Evolutionary conservation across 2,888 invertebrate species (phyloP).

Genomic region (Heliconius sara): DNA sequence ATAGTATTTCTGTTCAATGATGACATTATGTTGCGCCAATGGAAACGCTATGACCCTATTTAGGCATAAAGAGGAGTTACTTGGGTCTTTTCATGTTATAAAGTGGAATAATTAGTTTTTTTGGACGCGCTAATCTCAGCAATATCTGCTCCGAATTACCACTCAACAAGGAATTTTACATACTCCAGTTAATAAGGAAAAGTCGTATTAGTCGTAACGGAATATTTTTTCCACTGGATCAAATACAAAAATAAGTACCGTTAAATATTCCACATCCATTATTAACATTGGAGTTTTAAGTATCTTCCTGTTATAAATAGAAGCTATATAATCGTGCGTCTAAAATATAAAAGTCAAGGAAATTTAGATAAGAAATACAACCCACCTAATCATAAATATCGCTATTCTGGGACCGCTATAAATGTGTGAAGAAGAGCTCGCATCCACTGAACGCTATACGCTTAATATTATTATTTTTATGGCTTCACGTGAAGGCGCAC

Average conservation of each 20-base stretch:
- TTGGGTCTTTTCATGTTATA: too few relatives aligned
- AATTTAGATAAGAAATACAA: slow-evolving; percentile 25
- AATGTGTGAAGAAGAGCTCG: slow-evolving; percentile 1
- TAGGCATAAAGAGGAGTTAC: too few relatives aligned
- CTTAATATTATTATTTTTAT: background rate
- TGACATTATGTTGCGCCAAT: too few relatives aligned
- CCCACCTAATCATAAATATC: slow-evolving; percentile 29
- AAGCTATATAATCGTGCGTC: background rate
- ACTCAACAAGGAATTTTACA: too few relatives aligned
- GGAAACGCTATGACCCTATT: too few relatives aligned
- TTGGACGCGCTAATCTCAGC: too few relatives aligned
- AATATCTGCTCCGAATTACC: too few relatives aligned
- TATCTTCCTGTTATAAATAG: slow-evolving; percentile 8
- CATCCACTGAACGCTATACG: background rate
- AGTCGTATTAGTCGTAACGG: background rate
- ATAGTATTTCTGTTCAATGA: too few relatives aligned
- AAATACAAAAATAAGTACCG: background rate
- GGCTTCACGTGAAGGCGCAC: background rate
- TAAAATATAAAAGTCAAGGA: slow-evolving; percentile 23
- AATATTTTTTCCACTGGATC: background rate
- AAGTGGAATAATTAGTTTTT: too few relatives aligned
- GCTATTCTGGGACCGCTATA: slow-evolving; percentile 26
- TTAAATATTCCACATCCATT: background rate
- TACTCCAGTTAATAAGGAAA: background rate
- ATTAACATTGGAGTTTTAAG: background rate